A percentile compares a stretch with the other conserved stretches of the same genome.
Evolutionary conservation across 1,140 invertebrate genomes (phyloP).

Genomic region (Drosophila bipectinata): DNA sequence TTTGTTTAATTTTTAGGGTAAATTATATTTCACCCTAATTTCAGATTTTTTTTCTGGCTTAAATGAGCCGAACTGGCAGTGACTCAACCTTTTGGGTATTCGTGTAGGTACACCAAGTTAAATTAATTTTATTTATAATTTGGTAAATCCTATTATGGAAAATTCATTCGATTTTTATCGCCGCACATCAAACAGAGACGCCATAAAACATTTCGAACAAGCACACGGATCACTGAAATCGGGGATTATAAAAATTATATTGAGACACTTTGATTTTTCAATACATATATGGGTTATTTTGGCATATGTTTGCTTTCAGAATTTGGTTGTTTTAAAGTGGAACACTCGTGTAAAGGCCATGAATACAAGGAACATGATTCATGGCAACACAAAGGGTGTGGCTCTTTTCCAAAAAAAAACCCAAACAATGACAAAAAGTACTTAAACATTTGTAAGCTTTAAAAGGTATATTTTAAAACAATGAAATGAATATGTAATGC

Average conservation of each 20-base stretch:
- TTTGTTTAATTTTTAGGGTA: constrained; percentile 15
- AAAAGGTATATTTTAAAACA: neutral
- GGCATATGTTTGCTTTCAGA: constrained; percentile 21
- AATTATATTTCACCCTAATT: constrained; percentile 32
- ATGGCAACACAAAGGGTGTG: constrained; percentile 69
- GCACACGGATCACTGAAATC: constrained; percentile 9
- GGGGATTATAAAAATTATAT: constrained; percentile 58
- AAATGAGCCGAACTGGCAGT: constrained; percentile 18
- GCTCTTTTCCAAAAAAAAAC: constrained; percentile 40
- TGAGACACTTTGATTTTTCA: constrained; percentile 12
- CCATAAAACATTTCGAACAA: too few species aligned
- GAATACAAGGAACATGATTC: constrained; percentile 61
- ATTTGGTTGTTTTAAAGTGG: constrained; percentile 53
- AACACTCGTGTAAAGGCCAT: constrained; percentile 63
- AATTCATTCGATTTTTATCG: constrained; percentile 28
- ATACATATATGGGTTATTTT: constrained; percentile 21
- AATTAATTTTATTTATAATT: constrained; percentile 23
- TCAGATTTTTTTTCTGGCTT: constrained; percentile 16
- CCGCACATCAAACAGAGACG: constrained; percentile 4
- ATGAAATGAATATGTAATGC: constrained; percentile 1
- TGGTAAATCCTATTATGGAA: constrained; percentile 48
- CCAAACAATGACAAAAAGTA: constrained; percentile 33
- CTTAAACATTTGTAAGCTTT: constrained; percentile 21
- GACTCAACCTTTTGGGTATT: too few species aligned
- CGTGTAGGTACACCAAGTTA: neutral